Percentiles rank a stretch among this genome's conserved stretches.
Evolutionary conservation across 2,888 invertebrate genomes (phyloP).

Genomic region (Leptopilina drosophilae): DNA sequence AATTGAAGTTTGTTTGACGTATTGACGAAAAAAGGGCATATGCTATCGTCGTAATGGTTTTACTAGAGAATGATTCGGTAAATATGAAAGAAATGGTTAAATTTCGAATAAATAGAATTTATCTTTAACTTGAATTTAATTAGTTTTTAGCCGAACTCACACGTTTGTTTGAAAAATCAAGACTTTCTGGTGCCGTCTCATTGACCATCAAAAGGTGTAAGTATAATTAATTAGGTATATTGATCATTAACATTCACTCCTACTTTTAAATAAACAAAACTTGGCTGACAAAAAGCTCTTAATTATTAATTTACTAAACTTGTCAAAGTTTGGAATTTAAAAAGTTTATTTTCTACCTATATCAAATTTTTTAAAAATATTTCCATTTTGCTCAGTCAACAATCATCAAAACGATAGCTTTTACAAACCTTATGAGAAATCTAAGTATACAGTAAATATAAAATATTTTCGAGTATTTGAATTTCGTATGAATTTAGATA

Average conservation of each 20-base stretch:
- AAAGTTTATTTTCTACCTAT: no score
- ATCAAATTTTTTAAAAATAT: no score
- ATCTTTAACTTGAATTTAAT: slow-evolving; percentile 70
- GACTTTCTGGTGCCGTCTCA: slow-evolving; percentile 86
- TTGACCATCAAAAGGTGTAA: slow-evolving; percentile 97
- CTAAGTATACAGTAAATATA: no score
- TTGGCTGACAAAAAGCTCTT: no score
- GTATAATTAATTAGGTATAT: slow-evolving; percentile 71
- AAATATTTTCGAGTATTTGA: no score
- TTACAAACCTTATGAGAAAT: no score
- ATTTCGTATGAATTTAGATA: no score
- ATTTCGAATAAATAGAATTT: slow-evolving; percentile 39
- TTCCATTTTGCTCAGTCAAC: no score
- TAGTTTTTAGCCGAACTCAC: slow-evolving; percentile 91
- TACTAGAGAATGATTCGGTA: slow-evolving; percentile 84
- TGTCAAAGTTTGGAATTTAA: neutral
- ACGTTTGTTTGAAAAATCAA: slow-evolving; percentile 91
- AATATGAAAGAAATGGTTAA: slow-evolving; percentile 58
- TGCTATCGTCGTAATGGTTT: slow-evolving; percentile 79
- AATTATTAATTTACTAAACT: no score
- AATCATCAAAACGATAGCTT: no score
- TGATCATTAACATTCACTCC: neutral
- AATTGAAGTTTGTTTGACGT: slow-evolving; percentile 52
- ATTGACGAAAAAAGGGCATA: slow-evolving; percentile 62
- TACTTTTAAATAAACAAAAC: slow-evolving; percentile 45